These are phyloP conservation scores for Struthidea cinerea DNA, from an alignment of 2,113 vertebrate species.

Conservation along the genomic window DNA sequence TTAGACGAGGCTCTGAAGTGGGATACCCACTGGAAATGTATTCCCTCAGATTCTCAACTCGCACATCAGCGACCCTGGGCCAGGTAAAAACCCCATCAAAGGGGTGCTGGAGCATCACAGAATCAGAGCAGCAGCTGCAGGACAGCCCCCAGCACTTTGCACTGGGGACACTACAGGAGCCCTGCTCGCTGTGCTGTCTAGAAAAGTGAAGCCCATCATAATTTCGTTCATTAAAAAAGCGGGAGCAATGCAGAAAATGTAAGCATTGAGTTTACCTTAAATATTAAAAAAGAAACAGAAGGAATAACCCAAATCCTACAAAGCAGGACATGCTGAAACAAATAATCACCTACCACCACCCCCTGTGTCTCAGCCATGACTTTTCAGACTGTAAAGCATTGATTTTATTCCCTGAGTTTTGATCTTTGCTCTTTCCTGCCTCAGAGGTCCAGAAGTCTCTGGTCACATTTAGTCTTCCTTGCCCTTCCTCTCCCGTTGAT, in stretches of 20 bases:
- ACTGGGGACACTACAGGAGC: background rate
- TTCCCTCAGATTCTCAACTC: too few species aligned
- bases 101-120: too few species aligned
- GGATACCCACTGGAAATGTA: too few species aligned
- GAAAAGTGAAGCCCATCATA: background rate
- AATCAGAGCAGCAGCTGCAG: too few species aligned
- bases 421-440: background rate
- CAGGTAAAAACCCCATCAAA: too few species aligned
- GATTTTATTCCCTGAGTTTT: background rate
- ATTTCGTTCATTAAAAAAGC: background rate
- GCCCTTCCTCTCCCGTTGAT: background rate
- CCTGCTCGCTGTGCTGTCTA: too few species aligned
- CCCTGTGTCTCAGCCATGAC: background rate
- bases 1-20: background rate
- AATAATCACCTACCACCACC: accelerated
- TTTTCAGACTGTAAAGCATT: background rate
- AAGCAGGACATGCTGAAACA: background rate
- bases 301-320: background rate
- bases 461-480: background rate
- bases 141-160: background rate
- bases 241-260: background rate
- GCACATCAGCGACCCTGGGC: too few species aligned
- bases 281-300: background rate
- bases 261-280: background rate
- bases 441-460: background rate